These are phyloP conservation scores for Carcina quercana DNA, from an alignment of 2,888 invertebrate genomes.

Conservation along the genomic window DNA sequence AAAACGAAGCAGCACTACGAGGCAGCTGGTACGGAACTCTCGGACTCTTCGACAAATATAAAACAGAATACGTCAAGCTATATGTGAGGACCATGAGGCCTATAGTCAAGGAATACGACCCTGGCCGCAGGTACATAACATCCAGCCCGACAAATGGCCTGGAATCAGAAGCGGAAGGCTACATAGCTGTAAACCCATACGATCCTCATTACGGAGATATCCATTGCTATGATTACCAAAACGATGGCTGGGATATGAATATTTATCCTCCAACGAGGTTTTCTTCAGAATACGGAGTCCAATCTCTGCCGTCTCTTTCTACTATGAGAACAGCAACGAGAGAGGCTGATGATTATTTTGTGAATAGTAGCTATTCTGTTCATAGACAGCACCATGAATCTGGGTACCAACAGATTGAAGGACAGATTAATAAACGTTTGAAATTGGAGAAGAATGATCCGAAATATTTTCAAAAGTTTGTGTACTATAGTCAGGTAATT, in stretches of 20 bases:
- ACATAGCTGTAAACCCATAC: constrained; percentile 85
- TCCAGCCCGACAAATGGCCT: constrained; percentile 96
- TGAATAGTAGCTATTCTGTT: constrained; percentile 75
- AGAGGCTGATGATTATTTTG: constrained; percentile 58
- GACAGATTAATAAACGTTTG: constrained; percentile 78
- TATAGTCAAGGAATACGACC: constrained; percentile 76
- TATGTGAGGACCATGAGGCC: constrained; percentile 85
- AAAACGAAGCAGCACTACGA: constrained; percentile 93
- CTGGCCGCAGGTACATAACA: constrained; percentile 80
- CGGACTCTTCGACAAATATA: constrained; percentile 69
- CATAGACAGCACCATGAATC: constrained; percentile 92
- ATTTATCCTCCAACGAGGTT: constrained; percentile 90
- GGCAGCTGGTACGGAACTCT: constrained; percentile 85
- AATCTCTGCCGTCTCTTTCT: constrained; percentile 86
- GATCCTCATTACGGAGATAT: constrained; percentile 89
- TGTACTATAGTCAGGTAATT: constrained; percentile 89
- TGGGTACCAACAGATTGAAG: constrained; percentile 79
- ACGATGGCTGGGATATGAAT: constrained; percentile 86
- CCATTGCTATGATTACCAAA: constrained; percentile 91
- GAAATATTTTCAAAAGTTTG: constrained; percentile 77
- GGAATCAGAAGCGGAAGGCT: constrained; percentile 82
- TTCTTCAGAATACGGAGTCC: constrained; percentile 96
- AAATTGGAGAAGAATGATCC: constrained; percentile 55
- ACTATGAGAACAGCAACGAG: constrained; percentile 78
- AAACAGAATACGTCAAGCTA: constrained; percentile 85